A percentile compares a stretch with the other conserved stretches of the same genome.
phyloP scores from a whole-genome alignment of 2,888 invertebrate species.

The Drosophila anceps region DNA sequence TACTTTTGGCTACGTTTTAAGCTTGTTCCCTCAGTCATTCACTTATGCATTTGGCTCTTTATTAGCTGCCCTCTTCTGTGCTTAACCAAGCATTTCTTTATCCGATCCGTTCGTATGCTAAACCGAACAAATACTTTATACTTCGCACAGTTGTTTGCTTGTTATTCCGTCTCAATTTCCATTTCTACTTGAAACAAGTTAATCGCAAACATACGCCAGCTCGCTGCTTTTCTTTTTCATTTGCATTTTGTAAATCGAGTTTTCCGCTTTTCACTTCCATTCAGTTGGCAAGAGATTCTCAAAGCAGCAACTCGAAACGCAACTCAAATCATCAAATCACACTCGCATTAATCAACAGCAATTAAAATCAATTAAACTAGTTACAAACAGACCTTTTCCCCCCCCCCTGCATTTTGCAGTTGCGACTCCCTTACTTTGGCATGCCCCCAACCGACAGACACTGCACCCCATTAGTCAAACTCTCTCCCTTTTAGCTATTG shows the following conservation, averaged over 20 bases:
- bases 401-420: constrained; percentile 11
- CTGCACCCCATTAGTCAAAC: not conserved
- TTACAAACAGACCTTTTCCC: constrained; percentile 59
- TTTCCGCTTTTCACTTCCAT: constrained; percentile 42
- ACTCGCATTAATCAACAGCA: constrained; percentile 68
- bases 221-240: constrained; percentile 4
- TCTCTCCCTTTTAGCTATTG: not conserved
- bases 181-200: not conserved
- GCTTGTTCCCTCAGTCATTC: no score
- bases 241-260: constrained; percentile 34
- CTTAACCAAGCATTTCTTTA: not conserved
- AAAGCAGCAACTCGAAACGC: not conserved
- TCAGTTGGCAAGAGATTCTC: constrained; percentile 23
- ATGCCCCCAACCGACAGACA: not conserved
- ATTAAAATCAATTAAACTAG: constrained; percentile 77
- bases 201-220: constrained; percentile 6
- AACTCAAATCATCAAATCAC: constrained; percentile 43
- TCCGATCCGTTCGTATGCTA: not conserved
- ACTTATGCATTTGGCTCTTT: no score
- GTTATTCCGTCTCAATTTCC: not conserved
- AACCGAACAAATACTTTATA: not conserved
- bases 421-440: not conserved
- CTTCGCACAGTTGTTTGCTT: not conserved
- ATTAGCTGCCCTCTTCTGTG: no score
- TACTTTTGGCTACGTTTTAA: no score